Evolutionary conservation across 2,113 vertebrate genomes (phyloP).

Genomic region (Osmerus eperlanus): DNA sequence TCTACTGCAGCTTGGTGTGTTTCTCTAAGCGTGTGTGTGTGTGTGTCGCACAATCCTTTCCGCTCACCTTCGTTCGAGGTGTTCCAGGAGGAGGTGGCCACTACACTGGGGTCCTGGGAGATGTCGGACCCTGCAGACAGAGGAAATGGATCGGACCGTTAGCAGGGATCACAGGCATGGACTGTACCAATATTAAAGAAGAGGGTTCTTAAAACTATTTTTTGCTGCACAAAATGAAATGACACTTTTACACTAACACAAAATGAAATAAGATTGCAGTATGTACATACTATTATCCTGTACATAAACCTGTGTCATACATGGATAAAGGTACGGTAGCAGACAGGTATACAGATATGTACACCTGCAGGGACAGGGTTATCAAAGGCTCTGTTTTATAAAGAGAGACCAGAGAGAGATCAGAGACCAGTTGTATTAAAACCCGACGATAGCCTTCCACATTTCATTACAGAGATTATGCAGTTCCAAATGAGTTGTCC

Average conservation of each 20-base stretch:
- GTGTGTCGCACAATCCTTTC: too few relatives aligned
- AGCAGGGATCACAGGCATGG: constrained; percentile 3
- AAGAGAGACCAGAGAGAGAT: not conserved
- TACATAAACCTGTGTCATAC: too few relatives aligned
- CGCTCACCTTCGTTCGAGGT: constrained; percentile 80
- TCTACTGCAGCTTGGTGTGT: constrained; percentile 9
- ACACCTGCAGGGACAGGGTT: too few relatives aligned
- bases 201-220: constrained; percentile 4
- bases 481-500: too few relatives aligned
- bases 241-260: constrained; percentile 7
- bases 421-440: constrained; percentile 47
- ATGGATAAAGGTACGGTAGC: too few relatives aligned
- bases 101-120: constrained; percentile 76
- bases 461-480: constrained; percentile 48
- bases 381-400: constrained; percentile 52
- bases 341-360: too few relatives aligned
- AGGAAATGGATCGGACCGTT: constrained; percentile 39
- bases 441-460: constrained; percentile 58
- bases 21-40: not conserved
- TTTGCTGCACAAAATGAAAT: too few relatives aligned
- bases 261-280: not conserved
- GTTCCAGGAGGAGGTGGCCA: constrained; percentile 86
- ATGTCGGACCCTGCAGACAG: constrained; percentile 79
- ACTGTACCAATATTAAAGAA: constrained; percentile 8
- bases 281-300: too few relatives aligned